phyloP scores from a whole-genome alignment of 2,113 vertebrate genomes.

The Suncus etruscus region DNA sequence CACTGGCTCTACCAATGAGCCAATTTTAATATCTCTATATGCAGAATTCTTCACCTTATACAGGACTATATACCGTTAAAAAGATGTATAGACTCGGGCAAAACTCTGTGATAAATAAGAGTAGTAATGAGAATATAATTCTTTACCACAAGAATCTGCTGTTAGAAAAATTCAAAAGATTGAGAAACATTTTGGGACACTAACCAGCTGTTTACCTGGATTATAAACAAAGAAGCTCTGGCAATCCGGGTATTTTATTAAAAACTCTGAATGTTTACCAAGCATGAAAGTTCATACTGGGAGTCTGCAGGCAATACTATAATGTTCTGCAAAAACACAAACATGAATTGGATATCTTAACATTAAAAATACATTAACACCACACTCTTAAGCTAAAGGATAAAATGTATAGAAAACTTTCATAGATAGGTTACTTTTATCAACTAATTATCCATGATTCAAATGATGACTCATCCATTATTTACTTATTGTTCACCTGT shows the following conservation, averaged over 20 bases:
- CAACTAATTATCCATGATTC: background rate
- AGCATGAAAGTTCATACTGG: background rate
- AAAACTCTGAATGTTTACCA: constrained; percentile 7
- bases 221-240: background rate
- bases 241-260: background rate
- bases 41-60: background rate
- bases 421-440: background rate
- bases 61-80: background rate
- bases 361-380: background rate
- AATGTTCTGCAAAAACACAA: constrained; percentile 41
- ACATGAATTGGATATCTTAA: background rate
- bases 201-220: background rate
- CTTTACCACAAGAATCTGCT: background rate
- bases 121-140: background rate
- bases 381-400: background rate
- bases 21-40: too few relatives aligned
- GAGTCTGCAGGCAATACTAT: constrained; percentile 21
- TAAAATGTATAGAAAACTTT: constrained; percentile 1
- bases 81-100: background rate
- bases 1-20: too few relatives aligned
- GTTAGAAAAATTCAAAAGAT: constrained; percentile 20
- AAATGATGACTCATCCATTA: constrained; percentile 6
- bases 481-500: background rate
- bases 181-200: constrained; percentile 20
- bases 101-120: background rate